Base-by-base conservation (phyloP, 1,140 invertebrate species). In the Macrobrachium nipponense region DNA sequence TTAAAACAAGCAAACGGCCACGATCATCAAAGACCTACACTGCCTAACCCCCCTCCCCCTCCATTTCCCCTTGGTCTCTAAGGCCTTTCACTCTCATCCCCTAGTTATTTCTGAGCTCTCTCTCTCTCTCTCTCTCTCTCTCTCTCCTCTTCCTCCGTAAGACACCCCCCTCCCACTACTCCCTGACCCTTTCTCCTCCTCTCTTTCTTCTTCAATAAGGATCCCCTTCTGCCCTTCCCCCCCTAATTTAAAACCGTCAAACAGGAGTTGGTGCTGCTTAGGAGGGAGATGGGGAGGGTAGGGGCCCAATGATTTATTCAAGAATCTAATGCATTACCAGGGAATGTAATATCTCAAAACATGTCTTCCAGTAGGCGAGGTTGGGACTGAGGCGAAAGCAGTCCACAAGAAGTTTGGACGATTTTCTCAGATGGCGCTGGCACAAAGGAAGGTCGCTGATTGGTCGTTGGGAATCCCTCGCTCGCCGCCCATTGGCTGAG, bases 401-500 rank as follows among this genome's bases (percentile, higher is more conserved):
- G 80, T 82, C 80, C 86, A 83, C 86, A 87, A 87, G 86, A 87
- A 87, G 86, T 87, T 87, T 87, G 86, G 86, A 80, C 79, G 86
- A 87, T 87, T 87, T 87, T 87, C 86, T 87, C 86, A 87, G 86
- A 87, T 82, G 86, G 86, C 86, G 86, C 86, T 82, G 80, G 80
- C 86, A 83, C 86, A 87, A 87, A 87, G 86, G 81, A 82, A 79
- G 73, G 58, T 20, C 81, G 15, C 86, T 87, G 80, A 87, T 87
- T 87, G 86, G 86, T 86, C 68, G 83, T 80, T 86, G 80, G 83
- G 73, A 80, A 80, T 87, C 86, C 76, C 86, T 83, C 77, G 86
- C 80, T 83, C 61, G 64, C 64, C 81, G 75, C 76, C 86, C 81
- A 87, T 87, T 87, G 86, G 86, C 78, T 87, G 86, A 87, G 86